Evolutionary conservation across 2,113 vertebrate species (phyloP).

Genomic region (Hippocampus zosterae): DNA sequence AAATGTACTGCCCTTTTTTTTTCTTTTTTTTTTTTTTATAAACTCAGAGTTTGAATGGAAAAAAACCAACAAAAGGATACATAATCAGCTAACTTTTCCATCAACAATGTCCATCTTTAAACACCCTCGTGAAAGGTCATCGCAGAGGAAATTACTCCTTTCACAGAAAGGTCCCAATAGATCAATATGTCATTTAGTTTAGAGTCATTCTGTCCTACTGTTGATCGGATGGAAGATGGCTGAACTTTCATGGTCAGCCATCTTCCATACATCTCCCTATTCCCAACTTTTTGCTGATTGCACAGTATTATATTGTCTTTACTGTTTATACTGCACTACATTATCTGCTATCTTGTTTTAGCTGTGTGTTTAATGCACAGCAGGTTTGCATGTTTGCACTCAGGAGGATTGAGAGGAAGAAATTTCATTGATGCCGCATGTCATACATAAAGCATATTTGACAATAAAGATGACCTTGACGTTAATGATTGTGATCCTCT

Average conservation of each 20-base stretch:
- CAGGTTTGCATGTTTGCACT: no score
- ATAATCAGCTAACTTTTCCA: slow-evolving; percentile 17
- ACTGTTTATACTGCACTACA: no score
- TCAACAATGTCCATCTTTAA: slow-evolving; percentile 18
- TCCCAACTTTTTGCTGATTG: neutral
- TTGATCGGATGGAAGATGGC: slow-evolving; percentile 2
- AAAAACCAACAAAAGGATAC: slow-evolving; percentile 3
- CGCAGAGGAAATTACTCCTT: slow-evolving; percentile 19
- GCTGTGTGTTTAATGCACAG: no score
- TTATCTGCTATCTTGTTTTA: no score
- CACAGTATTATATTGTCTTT: no score
- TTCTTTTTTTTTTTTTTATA: slow-evolving; percentile 10
- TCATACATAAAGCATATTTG: no score
- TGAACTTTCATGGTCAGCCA: neutral
- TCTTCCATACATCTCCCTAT: neutral
- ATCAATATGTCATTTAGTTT: slow-evolving; percentile 12
- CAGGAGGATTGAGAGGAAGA: no score
- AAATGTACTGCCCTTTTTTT: slow-evolving; percentile 22
- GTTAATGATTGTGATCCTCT: neutral
- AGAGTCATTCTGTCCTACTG: slow-evolving; percentile 3
- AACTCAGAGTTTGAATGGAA: neutral
- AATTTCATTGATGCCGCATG: no score
- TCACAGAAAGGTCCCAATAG: neutral
- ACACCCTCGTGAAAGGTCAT: slow-evolving; percentile 17
- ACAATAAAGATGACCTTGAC: no score